phyloP scores from a whole-genome alignment of 2,113 vertebrate species.

The Thymallus thymallus region DNA sequence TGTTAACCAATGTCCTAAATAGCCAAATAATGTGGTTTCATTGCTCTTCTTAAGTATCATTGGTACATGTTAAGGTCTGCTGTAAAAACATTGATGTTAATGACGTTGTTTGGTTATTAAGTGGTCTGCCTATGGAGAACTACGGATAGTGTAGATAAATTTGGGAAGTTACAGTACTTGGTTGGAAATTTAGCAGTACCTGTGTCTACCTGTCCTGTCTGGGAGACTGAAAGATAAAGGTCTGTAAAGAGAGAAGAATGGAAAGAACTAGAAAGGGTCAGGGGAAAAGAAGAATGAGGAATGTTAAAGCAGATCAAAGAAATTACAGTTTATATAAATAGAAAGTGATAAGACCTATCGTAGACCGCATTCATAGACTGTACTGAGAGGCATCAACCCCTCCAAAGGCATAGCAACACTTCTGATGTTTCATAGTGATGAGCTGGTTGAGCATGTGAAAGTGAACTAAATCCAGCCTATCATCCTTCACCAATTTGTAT shows the following conservation, averaged over 20 bases:
- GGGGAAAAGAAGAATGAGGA: conserved; percentile 86
- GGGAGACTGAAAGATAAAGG: conserved; percentile 99
- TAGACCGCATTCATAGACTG: conserved; percentile 61
- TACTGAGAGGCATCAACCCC: not conserved
- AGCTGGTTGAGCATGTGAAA: not conserved
- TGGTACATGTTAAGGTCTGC: conserved; percentile 77
- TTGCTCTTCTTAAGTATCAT: not conserved
- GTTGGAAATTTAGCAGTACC: conserved; percentile 96
- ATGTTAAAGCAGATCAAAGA: conserved; percentile 79
- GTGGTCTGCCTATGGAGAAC: conserved; percentile 70
- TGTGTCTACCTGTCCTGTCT: conserved; percentile 99
- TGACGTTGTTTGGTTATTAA: conserved; percentile 86
- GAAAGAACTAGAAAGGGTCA: conserved; percentile 99
- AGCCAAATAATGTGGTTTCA: no score
- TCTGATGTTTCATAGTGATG: not conserved
- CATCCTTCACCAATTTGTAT: not conserved
- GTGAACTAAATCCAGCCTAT: not conserved
- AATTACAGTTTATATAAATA: conserved; percentile 68
- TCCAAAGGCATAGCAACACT: not conserved
- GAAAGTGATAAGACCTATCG: conserved; percentile 65
- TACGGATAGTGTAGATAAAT: conserved; percentile 31
- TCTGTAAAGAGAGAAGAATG: conserved; percentile 99
- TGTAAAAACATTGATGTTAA: conserved; percentile 81
- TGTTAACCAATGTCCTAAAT: no score
- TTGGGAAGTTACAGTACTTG: conserved; percentile 64